phyloP scores from a whole-genome alignment of 2,888 invertebrate species.

The Pristionchus maxplancki region DNA sequence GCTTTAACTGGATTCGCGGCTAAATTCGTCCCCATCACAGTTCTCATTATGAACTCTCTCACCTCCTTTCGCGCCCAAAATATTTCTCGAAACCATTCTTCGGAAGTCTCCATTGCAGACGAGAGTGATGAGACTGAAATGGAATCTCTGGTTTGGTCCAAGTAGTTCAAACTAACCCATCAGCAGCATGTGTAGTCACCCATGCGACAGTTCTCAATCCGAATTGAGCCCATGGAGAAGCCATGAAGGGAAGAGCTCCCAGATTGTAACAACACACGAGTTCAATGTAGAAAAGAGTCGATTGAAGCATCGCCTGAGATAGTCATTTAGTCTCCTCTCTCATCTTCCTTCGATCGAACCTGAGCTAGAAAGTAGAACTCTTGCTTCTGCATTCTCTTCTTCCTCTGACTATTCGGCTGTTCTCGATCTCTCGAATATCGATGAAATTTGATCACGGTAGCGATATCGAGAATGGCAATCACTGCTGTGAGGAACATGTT shows the following conservation, averaged over 20 bases:
- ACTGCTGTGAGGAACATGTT: slow-evolving; percentile 43
- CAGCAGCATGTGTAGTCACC: slow-evolving; percentile 20
- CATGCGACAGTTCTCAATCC: slow-evolving; percentile 38
- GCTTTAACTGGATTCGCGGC: not conserved
- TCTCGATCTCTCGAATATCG: not conserved
- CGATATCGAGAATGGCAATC: slow-evolving; percentile 37
- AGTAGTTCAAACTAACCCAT: not conserved
- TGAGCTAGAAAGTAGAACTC: slow-evolving; percentile 45
- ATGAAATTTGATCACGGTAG: slow-evolving; percentile 39
- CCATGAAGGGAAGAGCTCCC: slow-evolving; percentile 46
- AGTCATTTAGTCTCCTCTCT: not conserved
- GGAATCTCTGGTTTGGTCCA: not conserved
- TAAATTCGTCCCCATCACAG: not conserved
- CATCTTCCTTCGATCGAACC: not conserved
- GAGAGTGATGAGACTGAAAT: slow-evolving; percentile 10
- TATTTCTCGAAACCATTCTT: not conserved
- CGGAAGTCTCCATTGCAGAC: slow-evolving; percentile 48
- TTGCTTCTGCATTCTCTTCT: slow-evolving; percentile 37
- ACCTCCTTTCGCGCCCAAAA: not conserved
- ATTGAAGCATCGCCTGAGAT: slow-evolving; percentile 36
- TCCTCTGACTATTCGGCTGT: not conserved
- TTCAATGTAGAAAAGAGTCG: slow-evolving; percentile 49
- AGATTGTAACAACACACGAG: slow-evolving; percentile 45
- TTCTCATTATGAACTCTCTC: not conserved
- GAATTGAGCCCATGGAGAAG: slow-evolving; percentile 48